A percentile compares a stretch with the other conserved stretches of the same genome.
phyloP scores from a whole-genome alignment of 1,140 invertebrate genomes.

The Drosophila pachea region DNA sequence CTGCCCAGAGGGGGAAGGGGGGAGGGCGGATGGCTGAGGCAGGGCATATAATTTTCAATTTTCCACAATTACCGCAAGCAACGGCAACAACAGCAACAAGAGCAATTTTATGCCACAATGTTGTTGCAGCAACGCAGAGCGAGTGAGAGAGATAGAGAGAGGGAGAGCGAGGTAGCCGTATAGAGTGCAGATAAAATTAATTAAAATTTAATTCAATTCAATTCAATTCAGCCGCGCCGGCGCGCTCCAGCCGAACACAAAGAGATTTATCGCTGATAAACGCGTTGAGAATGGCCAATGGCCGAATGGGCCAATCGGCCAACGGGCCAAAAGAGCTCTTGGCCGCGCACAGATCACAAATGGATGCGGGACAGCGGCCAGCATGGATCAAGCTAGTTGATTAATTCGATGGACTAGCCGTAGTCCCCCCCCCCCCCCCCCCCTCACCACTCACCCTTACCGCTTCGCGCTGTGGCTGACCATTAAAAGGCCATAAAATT shows the following conservation, averaged over 20 bases:
- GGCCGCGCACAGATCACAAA: slow-evolving; percentile 54
- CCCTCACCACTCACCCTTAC: too few species aligned
- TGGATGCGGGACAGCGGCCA: slow-evolving; percentile 29
- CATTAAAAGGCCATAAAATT: slow-evolving; percentile 78
- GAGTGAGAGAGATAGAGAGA: background rate
- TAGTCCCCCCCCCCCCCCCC: slow-evolving; percentile 23
- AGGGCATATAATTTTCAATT: slow-evolving; percentile 64
- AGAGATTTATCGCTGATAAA: slow-evolving; percentile 78
- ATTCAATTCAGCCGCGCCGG: slow-evolving; percentile 68
- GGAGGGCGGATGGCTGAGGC: background rate
- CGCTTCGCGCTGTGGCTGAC: slow-evolving; percentile 38
- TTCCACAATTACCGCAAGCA: slow-evolving; percentile 67
- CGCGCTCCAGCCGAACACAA: slow-evolving; percentile 66
- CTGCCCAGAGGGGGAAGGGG: too few species aligned
- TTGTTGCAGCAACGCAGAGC: background rate
- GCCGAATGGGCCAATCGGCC: slow-evolving; percentile 15
- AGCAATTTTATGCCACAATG: slow-evolving; percentile 51
- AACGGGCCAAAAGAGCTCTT: too few species aligned
- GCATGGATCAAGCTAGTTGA: slow-evolving; percentile 58
- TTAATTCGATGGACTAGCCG: slow-evolving; percentile 49
- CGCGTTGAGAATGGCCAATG: slow-evolving; percentile 71
- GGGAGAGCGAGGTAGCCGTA: slow-evolving; percentile 20
- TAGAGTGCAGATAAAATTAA: slow-evolving; percentile 77
- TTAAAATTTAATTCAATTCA: slow-evolving; percentile 78
- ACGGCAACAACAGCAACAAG: slow-evolving; percentile 10